Evolutionary conservation across 2,888 invertebrate species (phyloP), one percentile per base, ranked within the genome.

Genomic region (Lacanobia oleracea): DNA sequence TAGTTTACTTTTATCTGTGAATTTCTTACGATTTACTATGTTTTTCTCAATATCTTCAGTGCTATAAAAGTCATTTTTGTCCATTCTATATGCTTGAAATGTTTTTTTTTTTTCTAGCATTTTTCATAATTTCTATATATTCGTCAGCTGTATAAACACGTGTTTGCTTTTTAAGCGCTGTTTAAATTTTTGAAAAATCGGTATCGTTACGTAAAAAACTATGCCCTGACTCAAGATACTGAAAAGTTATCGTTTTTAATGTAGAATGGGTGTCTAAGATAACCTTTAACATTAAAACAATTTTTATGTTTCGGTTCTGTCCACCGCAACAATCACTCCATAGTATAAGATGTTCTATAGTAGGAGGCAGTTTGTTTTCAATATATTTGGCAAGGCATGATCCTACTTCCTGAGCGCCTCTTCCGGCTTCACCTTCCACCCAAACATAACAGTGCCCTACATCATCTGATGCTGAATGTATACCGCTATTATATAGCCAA

Each of bases 231-330:
- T 66, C 66, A 43, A 82, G 62, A 65, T 68, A 78, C 50, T 40
- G 18, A 48, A 74, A 61, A 48, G 43, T 64, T 27, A 82, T 79
- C 48, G 50, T 61, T 67, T n/a, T n/a, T n/a, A n/a, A n/a, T n/a
- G n/a, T n/a, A n/a, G n/a, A n/a, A n/a, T n/a, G n/a, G n/a, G n/a
- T n/a, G n/a, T n/a, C n/a, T n/a, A n/a, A n/a, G n/a, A n/a, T n/a
- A n/a, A n/a, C n/a, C n/a, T n/a, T n/a, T n/a, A n/a, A n/a, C n/a
- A n/a, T n/a, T n/a, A n/a, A n/a, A n/a, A n/a, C n/a, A n/a, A n/a
- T n/a, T n/a, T 72, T 43, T 51, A 77, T 82, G 67, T 72, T 82
- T 16, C 75, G 62, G 63, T 75, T 78, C 50, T 82, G 78, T n/a
- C 77, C 79, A 12, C 79, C 79, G 54, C 12, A 43, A 43, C 43